These are phyloP conservation scores for Malthinus flaveolus DNA, from an alignment of 2,888 invertebrate genomes.

Conservation along the genomic window DNA sequence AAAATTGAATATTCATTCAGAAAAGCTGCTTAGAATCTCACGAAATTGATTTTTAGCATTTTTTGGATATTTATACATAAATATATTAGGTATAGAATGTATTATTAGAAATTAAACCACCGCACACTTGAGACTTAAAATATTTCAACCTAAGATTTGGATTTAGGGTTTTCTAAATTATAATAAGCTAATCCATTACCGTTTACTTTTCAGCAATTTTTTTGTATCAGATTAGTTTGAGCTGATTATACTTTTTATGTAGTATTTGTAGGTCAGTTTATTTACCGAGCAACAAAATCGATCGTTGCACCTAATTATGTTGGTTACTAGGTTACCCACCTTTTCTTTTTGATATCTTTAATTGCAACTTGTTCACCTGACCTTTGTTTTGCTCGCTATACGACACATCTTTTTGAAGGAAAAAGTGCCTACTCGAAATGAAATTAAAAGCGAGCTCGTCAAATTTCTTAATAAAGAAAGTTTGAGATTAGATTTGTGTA, in stretches of 20 bases:
- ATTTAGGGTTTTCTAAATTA: too few species aligned
- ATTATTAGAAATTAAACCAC: too few species aligned
- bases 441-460: background rate
- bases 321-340: constrained; percentile 18
- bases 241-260: background rate
- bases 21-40: too few species aligned
- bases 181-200: too few species aligned
- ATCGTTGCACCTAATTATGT: constrained; percentile 17
- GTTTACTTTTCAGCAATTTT: too few species aligned
- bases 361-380: constrained; percentile 20
- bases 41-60: too few species aligned
- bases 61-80: too few species aligned
- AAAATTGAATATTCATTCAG: too few species aligned
- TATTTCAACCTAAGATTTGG: too few species aligned
- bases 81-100: too few species aligned
- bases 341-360: constrained; percentile 11
- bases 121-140: too few species aligned
- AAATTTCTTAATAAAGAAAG: background rate
- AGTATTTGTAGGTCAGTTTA: constrained; percentile 12
- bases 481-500: constrained; percentile 16
- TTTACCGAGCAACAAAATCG: constrained; percentile 10
- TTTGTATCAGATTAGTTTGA: too few species aligned
- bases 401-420: background rate
- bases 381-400: constrained; percentile 1
- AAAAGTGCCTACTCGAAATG: background rate